phyloP scores from a whole-genome alignment of 2,888 invertebrate species.

The Thyatira batis region DNA sequence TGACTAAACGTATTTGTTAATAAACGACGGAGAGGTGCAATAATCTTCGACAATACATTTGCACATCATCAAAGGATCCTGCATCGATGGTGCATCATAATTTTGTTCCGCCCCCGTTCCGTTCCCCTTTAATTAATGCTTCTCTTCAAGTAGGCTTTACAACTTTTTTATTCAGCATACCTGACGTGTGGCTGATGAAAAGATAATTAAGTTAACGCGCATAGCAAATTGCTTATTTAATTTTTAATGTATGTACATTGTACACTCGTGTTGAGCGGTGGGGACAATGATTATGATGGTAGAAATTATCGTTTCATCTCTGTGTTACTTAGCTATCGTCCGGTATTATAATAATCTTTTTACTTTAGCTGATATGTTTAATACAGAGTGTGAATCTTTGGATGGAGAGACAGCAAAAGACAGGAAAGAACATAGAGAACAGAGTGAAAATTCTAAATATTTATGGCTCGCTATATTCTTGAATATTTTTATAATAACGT shows the following conservation, averaged over 20 bases:
- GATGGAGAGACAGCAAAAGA: too few relatives aligned
- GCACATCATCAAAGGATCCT: constrained; percentile 39
- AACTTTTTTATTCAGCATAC: not conserved
- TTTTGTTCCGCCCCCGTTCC: constrained; percentile 14
- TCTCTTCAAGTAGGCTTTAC: not conserved
- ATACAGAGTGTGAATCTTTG: too few relatives aligned
- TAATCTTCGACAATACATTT: constrained; percentile 52
- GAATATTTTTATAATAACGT: too few relatives aligned
- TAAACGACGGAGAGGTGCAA: constrained; percentile 53
- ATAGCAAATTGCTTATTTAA: not conserved
- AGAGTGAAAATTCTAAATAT: too few relatives aligned
- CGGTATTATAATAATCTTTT: too few relatives aligned
- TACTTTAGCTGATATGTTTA: too few relatives aligned
- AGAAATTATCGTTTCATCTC: too few relatives aligned
- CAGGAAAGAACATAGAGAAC: too few relatives aligned
- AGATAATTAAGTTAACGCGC: constrained; percentile 1
- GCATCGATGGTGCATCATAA: constrained; percentile 13
- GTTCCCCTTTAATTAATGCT: constrained; percentile 14
- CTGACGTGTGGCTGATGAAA: constrained; percentile 1
- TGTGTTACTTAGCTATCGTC: too few relatives aligned
- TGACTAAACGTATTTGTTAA: constrained; percentile 67
- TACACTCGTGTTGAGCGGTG: not conserved
- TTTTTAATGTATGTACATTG: not conserved
- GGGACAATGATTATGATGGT: too few relatives aligned
- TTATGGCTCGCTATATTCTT: not conserved